These are phyloP conservation scores for Apeltes quadracus DNA, from an alignment of 2,113 vertebrate genomes.

Conservation along the genomic window DNA sequence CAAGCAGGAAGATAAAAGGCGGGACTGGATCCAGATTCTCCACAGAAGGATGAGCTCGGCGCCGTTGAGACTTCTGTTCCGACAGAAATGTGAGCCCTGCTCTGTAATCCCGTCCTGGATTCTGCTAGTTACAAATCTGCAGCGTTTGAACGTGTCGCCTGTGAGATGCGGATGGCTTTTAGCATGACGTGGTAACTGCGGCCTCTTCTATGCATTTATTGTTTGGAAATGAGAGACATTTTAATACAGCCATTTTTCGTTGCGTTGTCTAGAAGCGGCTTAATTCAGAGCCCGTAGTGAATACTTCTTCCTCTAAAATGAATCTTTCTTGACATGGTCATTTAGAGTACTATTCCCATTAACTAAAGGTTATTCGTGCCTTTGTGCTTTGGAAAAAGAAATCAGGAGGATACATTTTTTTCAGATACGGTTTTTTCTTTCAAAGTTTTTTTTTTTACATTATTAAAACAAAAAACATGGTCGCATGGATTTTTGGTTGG, in stretches of 20 bases:
- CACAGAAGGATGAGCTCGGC: slow-evolving; percentile 73
- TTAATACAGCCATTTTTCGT: not conserved
- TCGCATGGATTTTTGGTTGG: not conserved
- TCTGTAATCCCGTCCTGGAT: slow-evolving; percentile 66
- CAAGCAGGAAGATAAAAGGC: slow-evolving; percentile 73
- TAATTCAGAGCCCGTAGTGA: not conserved
- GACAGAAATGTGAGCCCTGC: slow-evolving; percentile 61
- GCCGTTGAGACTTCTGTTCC: slow-evolving; percentile 57
- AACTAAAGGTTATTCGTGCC: not conserved
- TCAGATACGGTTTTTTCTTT: not conserved
- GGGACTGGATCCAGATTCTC: slow-evolving; percentile 54
- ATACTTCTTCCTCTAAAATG: not conserved
- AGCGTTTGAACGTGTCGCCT: slow-evolving; percentile 23
- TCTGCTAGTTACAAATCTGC: slow-evolving; percentile 39
- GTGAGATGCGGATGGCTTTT: slow-evolving; percentile 29
- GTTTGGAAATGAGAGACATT: not conserved
- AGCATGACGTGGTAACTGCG: not conserved
- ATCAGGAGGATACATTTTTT: not conserved
- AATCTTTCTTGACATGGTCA: slow-evolving; percentile 4
- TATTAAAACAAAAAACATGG: not conserved
- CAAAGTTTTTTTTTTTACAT: not conserved
- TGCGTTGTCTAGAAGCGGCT: not conserved
- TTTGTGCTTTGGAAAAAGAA: not conserved
- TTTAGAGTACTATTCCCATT: not conserved
- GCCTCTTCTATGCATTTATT: not conserved